Evolutionary conservation across 2,888 invertebrate species (phyloP).

Genomic region (Pinctada fucata): DNA sequence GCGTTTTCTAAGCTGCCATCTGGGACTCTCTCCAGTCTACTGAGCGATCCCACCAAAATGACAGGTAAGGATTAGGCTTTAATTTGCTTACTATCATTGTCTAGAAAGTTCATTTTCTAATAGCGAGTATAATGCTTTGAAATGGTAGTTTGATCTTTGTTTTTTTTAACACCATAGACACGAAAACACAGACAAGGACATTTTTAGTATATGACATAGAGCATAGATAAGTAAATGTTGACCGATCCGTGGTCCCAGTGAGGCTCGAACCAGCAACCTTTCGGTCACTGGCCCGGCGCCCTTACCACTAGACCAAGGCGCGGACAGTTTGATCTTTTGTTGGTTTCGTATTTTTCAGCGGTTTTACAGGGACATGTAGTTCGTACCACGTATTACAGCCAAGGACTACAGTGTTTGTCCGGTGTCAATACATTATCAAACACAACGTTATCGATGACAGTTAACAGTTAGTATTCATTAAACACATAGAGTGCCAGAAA

Average conservation of each 20-base stretch:
- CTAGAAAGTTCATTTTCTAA: too few relatives aligned
- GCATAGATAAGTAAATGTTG: too few relatives aligned
- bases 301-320: not conserved
- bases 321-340: not conserved
- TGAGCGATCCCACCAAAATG: not conserved
- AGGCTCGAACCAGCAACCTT: too few relatives aligned
- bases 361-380: slow-evolving; percentile 6
- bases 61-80: slow-evolving; percentile 2
- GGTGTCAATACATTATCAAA: not conserved
- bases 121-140: too few relatives aligned
- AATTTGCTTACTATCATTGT: not conserved
- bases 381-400: not conserved
- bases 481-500: too few relatives aligned
- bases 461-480: not conserved
- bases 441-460: not conserved
- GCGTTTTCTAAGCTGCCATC: slow-evolving; percentile 21
- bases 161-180: not conserved
- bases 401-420: not conserved
- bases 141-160: not conserved
- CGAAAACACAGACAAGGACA: not conserved
- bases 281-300: too few relatives aligned
- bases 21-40: not conserved
- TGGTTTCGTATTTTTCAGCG: not conserved
- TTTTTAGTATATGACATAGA: not conserved
- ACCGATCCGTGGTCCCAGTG: too few relatives aligned